A percentile compares a stretch with the other conserved stretches of the same genome.
Evolutionary conservation across 2,797 vertebrate species (phyloP).

Genomic region (Phrynocephalus vlangalii): DNA sequence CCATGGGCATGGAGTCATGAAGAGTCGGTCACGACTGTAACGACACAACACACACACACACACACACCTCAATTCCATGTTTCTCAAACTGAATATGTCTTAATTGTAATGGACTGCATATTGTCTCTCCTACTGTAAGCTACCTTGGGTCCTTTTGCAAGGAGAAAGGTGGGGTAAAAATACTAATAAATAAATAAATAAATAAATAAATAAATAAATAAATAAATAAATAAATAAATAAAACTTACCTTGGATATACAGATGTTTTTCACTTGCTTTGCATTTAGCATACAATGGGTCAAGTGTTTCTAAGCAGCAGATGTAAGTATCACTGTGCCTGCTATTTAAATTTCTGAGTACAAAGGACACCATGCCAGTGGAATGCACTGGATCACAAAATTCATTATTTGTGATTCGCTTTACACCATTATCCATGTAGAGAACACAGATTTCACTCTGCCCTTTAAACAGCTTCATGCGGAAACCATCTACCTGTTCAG

Average conservation of each 20-base stretch:
- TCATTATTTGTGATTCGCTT: background rate
- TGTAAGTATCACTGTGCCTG: slow-evolving; percentile 71
- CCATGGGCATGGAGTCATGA: no score
- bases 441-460: slow-evolving; percentile 63
- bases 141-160: no score
- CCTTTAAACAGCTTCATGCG: slow-evolving; percentile 76
- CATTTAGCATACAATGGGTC: slow-evolving; percentile 69
- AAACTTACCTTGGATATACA: slow-evolving; percentile 79
- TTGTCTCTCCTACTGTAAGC: no score
- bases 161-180: no score
- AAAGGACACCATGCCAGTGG: slow-evolving; percentile 69
- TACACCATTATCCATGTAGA: slow-evolving; percentile 50
- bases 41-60: no score
- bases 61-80: no score
- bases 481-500: slow-evolving; percentile 67
- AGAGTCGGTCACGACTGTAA: no score
- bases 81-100: no score
- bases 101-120: no score
- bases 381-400: slow-evolving; percentile 67
- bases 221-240: background rate
- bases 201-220: no score
- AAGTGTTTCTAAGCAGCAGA: slow-evolving; percentile 70
- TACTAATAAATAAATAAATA: no score
- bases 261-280: slow-evolving; percentile 68
- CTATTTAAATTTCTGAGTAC: slow-evolving; percentile 73